Evolutionary conservation across 2,888 invertebrate genomes (phyloP), one percentile per base, ranked within the genome.

Genomic region (Eurois occulta): DNA sequence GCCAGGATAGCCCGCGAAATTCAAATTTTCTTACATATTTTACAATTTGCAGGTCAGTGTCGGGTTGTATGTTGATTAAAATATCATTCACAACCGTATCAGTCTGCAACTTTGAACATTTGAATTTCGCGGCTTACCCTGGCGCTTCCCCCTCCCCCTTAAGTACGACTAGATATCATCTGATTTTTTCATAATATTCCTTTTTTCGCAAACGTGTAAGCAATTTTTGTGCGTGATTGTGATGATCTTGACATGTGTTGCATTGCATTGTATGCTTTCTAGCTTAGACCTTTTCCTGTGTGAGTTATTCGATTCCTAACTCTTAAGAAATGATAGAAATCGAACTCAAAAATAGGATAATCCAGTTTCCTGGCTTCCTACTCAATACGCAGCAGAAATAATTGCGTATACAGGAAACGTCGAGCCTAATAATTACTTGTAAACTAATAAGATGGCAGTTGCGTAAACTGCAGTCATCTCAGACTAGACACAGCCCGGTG

Each of bases 401-500:
- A 62, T 48, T 10, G 52, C 21, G 35, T 24, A 24, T 28, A 77
- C n/a, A 66, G 43, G n/a, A 70, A 58, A 35, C 48, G 11, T 69
- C 11, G 13, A 43, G 13, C 21, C 81, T 66, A 60, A 62, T 68
- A 65, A 41, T 48, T 18, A 43, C 18, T 52, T 43, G 6, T 13
- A 24, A 62, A 11, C 24, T 52, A 71, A 64, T 48, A 72, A 75
- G 32, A 43, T 71, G 16, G 13, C 13, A 18, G 16, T 80, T 72
- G 64, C 38, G 38, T 67, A 46, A 68, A 38, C 41, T 4, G 13
- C 55, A 60, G 48, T 35, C 32, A 38, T 62, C 46, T 46, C 32
- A 16, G 38, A 46, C 78, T 78, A 65, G 43, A 43, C 66, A 66
- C 68, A 62, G 55, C 43, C 11, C 70, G 67, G 48, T 38, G 41